These are phyloP conservation scores for Drosophila asahinai DNA, from an alignment of 1,140 invertebrate species.

Conservation along the genomic window DNA sequence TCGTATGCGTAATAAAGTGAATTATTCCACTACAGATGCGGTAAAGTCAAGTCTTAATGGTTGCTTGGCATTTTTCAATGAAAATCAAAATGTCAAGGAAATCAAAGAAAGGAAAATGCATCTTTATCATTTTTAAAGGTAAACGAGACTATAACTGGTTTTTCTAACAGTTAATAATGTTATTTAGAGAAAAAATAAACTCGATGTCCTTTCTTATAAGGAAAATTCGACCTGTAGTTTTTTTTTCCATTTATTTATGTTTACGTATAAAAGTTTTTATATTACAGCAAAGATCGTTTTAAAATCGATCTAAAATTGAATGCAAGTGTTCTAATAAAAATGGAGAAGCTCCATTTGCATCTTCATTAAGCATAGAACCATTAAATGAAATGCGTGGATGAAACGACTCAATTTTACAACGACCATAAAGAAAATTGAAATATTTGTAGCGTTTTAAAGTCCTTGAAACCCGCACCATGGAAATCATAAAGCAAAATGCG, in stretches of 20 bases:
- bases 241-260: no score
- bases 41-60: not conserved
- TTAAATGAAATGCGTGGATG: not conserved
- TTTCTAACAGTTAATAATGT: no score
- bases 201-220: no score
- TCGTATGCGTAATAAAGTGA: constrained; percentile 65
- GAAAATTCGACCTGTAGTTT: no score
- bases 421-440: constrained; percentile 57
- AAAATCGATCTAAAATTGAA: not conserved
- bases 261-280: not conserved
- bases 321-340: not conserved
- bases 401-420: constrained; percentile 31
- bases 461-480: constrained; percentile 25
- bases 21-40: constrained; percentile 27
- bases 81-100: no score
- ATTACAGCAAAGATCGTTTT: not conserved
- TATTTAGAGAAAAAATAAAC: no score
- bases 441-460: constrained; percentile 47
- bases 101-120: no score
- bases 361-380: not conserved
- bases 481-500: constrained; percentile 61
- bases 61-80: no score
- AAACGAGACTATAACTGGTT: no score
- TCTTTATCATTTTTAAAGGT: no score
- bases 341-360: not conserved